Evolutionary conservation across 2,888 invertebrate species (phyloP), one percentile per base, ranked within the genome.

Genomic region (Apoda limacodes): DNA sequence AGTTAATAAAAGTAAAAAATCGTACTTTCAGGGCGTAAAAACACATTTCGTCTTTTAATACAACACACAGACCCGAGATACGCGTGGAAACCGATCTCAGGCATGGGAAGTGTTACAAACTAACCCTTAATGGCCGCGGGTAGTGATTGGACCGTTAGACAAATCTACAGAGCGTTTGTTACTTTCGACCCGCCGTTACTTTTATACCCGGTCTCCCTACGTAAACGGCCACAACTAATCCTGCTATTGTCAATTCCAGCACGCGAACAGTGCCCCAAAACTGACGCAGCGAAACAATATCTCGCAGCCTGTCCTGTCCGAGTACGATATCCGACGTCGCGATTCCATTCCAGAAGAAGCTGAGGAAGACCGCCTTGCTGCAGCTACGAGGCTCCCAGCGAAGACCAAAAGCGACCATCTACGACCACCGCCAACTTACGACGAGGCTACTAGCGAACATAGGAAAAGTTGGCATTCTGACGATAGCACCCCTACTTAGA

Each of bases 261-360:
- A 85, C 54, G 84, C 85, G 32, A 83, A 85, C 62, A 85, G 85
- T 53, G 85, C 85, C 6, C 86, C 86, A 17, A 86, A 86, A 57
- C 61, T 86, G 37, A 83, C 82, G 28, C 82, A 82, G 50, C 54
- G 75, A 1, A 85, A 83, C 58, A 85, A 85, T 48, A 83, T 85
- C 49, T 85, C 85, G 1, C 85, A 86, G 35, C 85, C 85, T 3
- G 78, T 72, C 13, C 78, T 85, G 12, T 80, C 83, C 5, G 80
- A 85, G 46, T 85, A 82, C 61, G 85, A 85, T 49, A 68, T 61
- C 0, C 58, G 80, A 3, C 78, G 83, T 5, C 72, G 83, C 6
- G 85, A 84, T 52, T 84, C 86, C n/a, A 86, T 86, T 32, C 85
- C 85, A 0, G 86, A 86, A 49, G 86, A 86, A 46, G 72, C 72